Evolutionary conservation across 2,888 invertebrate species (phyloP), one percentile per base, ranked within the genome.

Genomic region (Crocallis elinguaria): DNA sequence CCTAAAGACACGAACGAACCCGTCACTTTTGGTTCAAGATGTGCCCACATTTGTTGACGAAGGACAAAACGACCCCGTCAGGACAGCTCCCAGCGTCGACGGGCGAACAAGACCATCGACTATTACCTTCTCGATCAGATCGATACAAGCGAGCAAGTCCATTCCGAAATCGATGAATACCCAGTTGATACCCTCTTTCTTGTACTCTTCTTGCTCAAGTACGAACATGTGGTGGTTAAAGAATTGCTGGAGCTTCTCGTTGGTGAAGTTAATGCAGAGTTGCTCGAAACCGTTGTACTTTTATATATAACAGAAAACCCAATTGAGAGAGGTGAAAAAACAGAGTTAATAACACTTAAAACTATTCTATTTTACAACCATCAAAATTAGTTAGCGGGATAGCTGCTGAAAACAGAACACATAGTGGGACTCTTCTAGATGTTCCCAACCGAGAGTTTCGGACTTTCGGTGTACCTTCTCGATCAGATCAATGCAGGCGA

Each of bases 171-270:
- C 98, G 92, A 98, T 98, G 94, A 98, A 98, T 72, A 94, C 94
- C 98, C 98, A 98, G 82, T 96, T 94, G 92, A 98, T 98, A 84
- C 98, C 98, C 90, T 98, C 98, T 78, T 92, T 94, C 91, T 96
- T 96, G 94, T 98, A 98, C 88, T 98, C 98, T 90, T 98, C 98
- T 95, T 98, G 98, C 91, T 98, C 98, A 75, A 98, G 94, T 76
- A 98, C 97, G 92, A 98, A 98, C 98, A 98, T 98, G 94, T 98
- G 96, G 85, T 98, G 98, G 93, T 98, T 98, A 96, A 98, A 98
- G 95, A 98, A 98, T 92, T 98, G 98, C 93, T 98, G 98, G 80
- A 98, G 94, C 92, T 98, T 97, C 93, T 98, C 98, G 91, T 98
- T 98, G 92, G 98, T 98, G 94, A 98, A 98, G 94, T 98, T 98